Evolutionary conservation across 2,888 invertebrate species (phyloP), one percentile per base, ranked within the genome.

Genomic region (Campopleginae sp.): DNA sequence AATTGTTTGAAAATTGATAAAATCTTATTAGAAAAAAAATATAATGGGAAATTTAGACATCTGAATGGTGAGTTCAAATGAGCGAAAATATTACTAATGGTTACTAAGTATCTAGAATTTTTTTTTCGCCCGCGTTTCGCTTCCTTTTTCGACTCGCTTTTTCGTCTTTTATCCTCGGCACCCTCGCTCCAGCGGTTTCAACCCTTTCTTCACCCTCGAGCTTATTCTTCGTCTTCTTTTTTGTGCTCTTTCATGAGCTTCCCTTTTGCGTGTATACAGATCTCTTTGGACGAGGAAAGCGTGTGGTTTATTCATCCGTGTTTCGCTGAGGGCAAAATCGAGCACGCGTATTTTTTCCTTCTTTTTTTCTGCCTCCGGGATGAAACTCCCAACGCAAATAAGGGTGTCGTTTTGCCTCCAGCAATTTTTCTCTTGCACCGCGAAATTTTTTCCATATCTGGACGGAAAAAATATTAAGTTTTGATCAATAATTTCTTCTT

Each of bases 281-380:
- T 78, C 72, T 33, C 82, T 78, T 78, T 78, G 66, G 58, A 44
- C 54, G 68, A 51, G 46, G 10, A 63, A 77, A 42, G 61, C 51
- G 63, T 42, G 65, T 42, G 72, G 66, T 78, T 82, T 78, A 78
- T 82, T 82, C 82, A 82, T 72, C 82, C 72, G 77, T 72, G 65
- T 23, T 38, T 44, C 63, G 51, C 58, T 42, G 76, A 76, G 82
- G 76, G 82, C 63, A 74, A 48, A 68, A 54, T 58, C 48, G 75
- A 63, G 58, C 68, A 19, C 19, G 14, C 51, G 44, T 31, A 38
- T 46, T 31, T 46, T 61, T 65, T 44, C 19, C 19, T 44, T 27
- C 14, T 14, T 58, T 58, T 58, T 27, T 58, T 12, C 3, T 23
- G 23, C 58, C 58, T 44, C 61, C 42, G 58, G 63, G 65, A 77